phyloP scores from a whole-genome alignment of 1,140 invertebrate species.

The Glossosoma conforme region DNA sequence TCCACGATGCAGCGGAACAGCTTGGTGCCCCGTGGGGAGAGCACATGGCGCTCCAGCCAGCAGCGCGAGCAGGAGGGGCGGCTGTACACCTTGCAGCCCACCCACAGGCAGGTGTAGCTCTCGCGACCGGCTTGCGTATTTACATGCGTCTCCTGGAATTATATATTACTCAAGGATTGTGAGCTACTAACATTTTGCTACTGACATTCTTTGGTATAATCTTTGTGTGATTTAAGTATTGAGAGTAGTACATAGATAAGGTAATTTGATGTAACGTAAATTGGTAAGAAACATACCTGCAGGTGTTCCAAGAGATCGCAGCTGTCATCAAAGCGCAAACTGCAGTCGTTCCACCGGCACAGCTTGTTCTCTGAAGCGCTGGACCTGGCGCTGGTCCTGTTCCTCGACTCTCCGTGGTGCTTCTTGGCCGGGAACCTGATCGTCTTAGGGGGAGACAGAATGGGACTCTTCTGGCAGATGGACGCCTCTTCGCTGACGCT shows the following conservation, averaged over 20 bases:
- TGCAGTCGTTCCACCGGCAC: slow-evolving; percentile 85
- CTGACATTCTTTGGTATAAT: too few relatives aligned
- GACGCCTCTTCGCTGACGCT: slow-evolving; percentile 27
- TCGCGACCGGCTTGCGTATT: slow-evolving; percentile 74
- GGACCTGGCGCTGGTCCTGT: slow-evolving; percentile 27
- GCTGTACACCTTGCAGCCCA: slow-evolving; percentile 91
- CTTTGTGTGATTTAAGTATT: not conserved
- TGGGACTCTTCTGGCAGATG: slow-evolving; percentile 52
- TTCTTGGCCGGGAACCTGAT: slow-evolving; percentile 66
- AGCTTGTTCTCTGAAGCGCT: slow-evolving; percentile 39
- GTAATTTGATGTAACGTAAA: not conserved
- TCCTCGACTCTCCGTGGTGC: slow-evolving; percentile 37
- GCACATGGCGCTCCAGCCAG: slow-evolving; percentile 90
- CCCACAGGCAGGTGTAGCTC: slow-evolving; percentile 87
- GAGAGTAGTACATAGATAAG: not conserved
- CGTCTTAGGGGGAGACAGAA: slow-evolving; percentile 70
- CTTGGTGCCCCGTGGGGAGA: slow-evolving; percentile 89
- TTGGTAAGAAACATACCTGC: slow-evolving; percentile 59
- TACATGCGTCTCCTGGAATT: slow-evolving; percentile 70
- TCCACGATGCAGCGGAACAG: slow-evolving; percentile 94
- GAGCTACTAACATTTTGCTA: too few relatives aligned
- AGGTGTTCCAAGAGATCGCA: slow-evolving; percentile 83
- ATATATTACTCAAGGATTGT: too few relatives aligned
- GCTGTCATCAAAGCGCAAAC: slow-evolving; percentile 68
- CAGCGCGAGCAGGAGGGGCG: slow-evolving; percentile 83